Evolutionary conservation across 2,113 vertebrate species (phyloP).

Genomic region (Meles meles): DNA sequence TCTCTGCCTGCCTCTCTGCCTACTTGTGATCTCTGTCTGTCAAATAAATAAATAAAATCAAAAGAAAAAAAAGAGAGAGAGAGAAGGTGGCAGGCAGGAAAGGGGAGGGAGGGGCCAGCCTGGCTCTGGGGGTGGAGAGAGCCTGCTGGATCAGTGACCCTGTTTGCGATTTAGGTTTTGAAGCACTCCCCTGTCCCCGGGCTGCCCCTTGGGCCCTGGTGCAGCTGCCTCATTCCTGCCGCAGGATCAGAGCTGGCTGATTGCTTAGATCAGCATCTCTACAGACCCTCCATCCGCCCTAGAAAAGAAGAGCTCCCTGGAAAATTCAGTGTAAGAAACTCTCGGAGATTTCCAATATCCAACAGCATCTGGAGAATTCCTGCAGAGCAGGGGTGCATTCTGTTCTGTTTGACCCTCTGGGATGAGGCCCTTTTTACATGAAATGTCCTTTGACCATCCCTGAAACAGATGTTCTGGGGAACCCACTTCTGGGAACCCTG

Average conservation of each 20-base stretch:
- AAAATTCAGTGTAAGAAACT: neutral
- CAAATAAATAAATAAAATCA: too few species aligned
- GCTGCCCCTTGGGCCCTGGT: neutral
- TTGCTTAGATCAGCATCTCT: neutral
- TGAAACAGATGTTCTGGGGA: neutral
- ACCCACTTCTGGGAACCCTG: neutral
- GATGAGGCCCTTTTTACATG: neutral
- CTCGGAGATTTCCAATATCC: neutral
- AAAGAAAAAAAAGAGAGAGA: too few species aligned
- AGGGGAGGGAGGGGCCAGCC: neutral
- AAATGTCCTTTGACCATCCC: neutral
- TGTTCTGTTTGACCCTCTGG: neutral
- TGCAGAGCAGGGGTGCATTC: neutral
- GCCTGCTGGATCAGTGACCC: neutral
- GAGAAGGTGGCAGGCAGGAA: neutral
- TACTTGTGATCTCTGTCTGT: too few species aligned
- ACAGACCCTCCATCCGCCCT: neutral
- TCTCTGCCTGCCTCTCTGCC: too few species aligned
- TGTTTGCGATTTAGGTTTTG: neutral
- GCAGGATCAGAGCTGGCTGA: neutral
- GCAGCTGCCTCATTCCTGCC: neutral
- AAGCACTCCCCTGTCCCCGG: neutral
- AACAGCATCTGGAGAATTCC: neutral
- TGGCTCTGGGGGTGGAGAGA: neutral
- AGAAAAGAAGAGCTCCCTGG: neutral